Evolutionary conservation across 1,140 invertebrate genomes (phyloP).

Genomic region (Maconellicoccus hirsutus): DNA sequence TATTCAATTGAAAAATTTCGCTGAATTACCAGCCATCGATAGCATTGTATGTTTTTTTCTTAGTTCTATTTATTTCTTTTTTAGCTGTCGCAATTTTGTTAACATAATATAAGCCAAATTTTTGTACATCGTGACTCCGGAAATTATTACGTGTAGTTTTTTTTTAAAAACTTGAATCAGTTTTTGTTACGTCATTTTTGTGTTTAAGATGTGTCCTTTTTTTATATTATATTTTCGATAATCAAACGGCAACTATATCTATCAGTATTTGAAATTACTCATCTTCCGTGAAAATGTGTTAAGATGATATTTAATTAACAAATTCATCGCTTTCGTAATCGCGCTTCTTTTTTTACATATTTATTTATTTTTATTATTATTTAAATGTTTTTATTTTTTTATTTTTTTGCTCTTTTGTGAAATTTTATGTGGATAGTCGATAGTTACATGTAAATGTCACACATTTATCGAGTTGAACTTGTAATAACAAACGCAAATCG

Average conservation of each 20-base stretch:
- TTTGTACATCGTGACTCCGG: background rate
- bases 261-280: constrained; percentile 2
- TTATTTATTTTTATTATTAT: background rate
- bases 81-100: background rate
- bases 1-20: background rate
- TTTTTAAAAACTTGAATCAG: no score
- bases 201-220: no score
- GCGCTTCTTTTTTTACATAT: background rate
- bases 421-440: background rate
- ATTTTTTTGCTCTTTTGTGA: background rate
- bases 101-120: background rate
- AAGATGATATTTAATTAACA: background rate
- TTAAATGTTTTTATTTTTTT: background rate
- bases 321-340: background rate
- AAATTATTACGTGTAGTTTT: background rate
- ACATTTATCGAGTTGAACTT: background rate
- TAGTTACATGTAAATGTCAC: background rate
- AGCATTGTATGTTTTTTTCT: background rate
- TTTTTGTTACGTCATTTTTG: no score
- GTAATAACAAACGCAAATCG: background rate
- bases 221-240: background rate
- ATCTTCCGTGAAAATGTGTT: background rate
- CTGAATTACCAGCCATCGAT: background rate
- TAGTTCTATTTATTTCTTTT: background rate
- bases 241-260: background rate